Base-by-base conservation (phyloP, 2,888 invertebrate genomes). In the Pristionchus fissidentatus region DNA sequence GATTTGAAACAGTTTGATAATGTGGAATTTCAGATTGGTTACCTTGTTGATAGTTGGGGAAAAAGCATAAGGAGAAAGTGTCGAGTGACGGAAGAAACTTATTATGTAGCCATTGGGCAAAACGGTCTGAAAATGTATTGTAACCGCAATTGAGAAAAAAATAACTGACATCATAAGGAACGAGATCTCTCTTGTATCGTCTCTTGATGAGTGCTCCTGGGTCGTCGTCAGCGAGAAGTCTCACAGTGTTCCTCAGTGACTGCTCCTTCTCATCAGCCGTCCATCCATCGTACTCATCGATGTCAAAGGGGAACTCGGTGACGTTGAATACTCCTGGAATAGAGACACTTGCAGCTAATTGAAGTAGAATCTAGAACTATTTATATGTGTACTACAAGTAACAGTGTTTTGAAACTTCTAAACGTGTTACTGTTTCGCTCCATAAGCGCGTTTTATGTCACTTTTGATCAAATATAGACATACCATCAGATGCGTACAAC, bases 401-500 rank as follows among this genome's bases (percentile, higher is more conserved):
- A 75, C 8, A 29, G 29, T 26, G 38, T 38, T 10, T 35, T 13
- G 10, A 10, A 10, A 13, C 49, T 13, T 19, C 22, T n/a, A n/a
- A n/a, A n/a, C n/a, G n/a, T n/a, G n/a, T n/a, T n/a, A n/a, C n/a
- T n/a, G n/a, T n/a, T n/a, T n/a, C n/a, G n/a, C n/a, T n/a, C n/a
- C n/a, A n/a, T n/a, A n/a, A n/a, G n/a, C 19, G 52, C 19, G 52
- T 19, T 19, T 49, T 10, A 15, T 15, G 85, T 62, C 2, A 86
- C 84, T 41, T 85, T 88, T 81, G 87, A n/a, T n/a, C n/a, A n/a
- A 86, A 60, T 86, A 86, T 26, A 86, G 84, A 85, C 29, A 84
- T 83, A 83, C 90, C 89, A 22, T 87, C 83, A 38, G 87, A 86
- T 41, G 89, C 89, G 70, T 89, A 90, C 19, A 90, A 55, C 43